These are phyloP conservation scores for Agrochola circellaris DNA, from an alignment of 2,888 invertebrate species.

Conservation along the genomic window DNA sequence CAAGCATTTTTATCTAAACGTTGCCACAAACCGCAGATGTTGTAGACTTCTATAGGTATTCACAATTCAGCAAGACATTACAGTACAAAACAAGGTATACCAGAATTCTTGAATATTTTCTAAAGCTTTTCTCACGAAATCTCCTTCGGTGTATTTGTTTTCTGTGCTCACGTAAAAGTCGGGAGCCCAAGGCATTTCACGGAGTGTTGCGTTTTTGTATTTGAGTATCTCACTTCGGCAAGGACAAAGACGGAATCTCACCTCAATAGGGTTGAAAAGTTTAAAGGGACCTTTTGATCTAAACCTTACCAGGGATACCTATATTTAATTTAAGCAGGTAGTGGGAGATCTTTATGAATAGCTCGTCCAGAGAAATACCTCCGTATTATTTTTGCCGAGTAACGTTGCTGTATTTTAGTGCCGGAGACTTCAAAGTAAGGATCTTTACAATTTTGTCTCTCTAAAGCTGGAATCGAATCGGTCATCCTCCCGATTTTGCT, in stretches of 20 bases:
- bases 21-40: constrained; percentile 4
- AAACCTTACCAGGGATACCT: not conserved
- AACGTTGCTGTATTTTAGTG: not conserved
- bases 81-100: constrained; percentile 6
- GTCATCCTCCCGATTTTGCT: not conserved
- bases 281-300: constrained; percentile 8
- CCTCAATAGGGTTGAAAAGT: constrained; percentile 55
- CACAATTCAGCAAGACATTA: constrained; percentile 11
- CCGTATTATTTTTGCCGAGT: not conserved
- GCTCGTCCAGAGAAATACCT: not conserved
- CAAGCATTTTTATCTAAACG: constrained; percentile 18
- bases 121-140: constrained; percentile 46
- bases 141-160: constrained; percentile 55
- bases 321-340: not conserved
- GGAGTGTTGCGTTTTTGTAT: constrained; percentile 69
- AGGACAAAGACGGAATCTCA: constrained; percentile 60
- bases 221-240: constrained; percentile 66
- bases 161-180: constrained; percentile 57
- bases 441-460: not conserved
- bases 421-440: not conserved
- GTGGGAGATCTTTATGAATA: not conserved
- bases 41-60: constrained; percentile 13
- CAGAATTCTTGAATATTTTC: constrained; percentile 31
- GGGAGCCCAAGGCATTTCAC: constrained; percentile 63
- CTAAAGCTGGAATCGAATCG: not conserved